Conservation (phyloP, 1,140 invertebrate species). For the Solen grandis region DNA sequence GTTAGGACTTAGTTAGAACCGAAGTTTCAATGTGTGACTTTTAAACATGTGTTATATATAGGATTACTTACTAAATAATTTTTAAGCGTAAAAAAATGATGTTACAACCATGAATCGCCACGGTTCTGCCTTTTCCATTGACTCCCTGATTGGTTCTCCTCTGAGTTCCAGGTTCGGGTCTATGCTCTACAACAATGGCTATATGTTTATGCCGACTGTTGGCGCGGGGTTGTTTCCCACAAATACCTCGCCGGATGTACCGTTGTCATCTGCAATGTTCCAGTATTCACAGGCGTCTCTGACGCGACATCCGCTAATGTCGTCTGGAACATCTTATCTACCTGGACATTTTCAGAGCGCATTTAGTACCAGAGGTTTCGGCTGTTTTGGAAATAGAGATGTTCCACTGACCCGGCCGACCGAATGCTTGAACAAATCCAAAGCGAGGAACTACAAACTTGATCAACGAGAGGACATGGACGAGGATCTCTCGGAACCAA, state of each 20-base stretch:
- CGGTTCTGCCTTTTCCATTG: constrained; percentile 62
- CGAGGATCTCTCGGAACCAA: constrained; percentile 13
- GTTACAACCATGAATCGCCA: constrained; percentile 39
- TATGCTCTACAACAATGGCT: constrained; percentile 53
- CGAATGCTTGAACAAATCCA: constrained; percentile 8
- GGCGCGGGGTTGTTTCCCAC: not conserved
- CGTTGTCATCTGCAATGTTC: constrained; percentile 16
- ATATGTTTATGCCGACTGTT: constrained; percentile 56
- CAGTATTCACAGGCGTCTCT: constrained; percentile 6
- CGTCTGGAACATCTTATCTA: not conserved
- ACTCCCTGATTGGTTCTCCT: constrained; percentile 53
- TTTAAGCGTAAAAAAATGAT: too few relatives aligned
- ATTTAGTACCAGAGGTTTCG: constrained; percentile 5
- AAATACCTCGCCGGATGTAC: not conserved
- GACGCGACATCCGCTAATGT: not conserved
- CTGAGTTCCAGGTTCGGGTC: constrained; percentile 50
- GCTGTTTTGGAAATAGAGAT: constrained; percentile 20
- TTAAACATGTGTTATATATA: too few relatives aligned
- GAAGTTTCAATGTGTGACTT: too few relatives aligned
- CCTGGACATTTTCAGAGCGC: constrained; percentile 27
- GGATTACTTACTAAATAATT: too few relatives aligned
- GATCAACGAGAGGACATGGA: not conserved
- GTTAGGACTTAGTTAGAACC: too few relatives aligned
- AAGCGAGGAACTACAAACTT: not conserved
- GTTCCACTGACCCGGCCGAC: constrained; percentile 13